Evolutionary conservation across 2,113 vertebrate species (phyloP).

Genomic region (Scopus umbretta): DNA sequence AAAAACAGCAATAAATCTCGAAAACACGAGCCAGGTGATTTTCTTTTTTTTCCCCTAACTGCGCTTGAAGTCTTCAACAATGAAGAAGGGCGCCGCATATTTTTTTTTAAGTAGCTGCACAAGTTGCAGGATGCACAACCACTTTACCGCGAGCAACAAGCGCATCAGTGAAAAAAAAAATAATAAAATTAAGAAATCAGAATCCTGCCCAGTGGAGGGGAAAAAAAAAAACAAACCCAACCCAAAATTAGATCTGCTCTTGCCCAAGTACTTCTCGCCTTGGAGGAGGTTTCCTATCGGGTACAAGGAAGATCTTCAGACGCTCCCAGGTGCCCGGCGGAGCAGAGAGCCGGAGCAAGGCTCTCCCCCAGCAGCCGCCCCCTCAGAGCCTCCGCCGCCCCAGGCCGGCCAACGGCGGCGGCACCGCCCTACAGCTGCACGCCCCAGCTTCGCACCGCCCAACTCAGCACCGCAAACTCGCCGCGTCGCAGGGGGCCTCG

Average conservation of each 20-base stretch:
- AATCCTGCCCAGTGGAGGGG: background rate
- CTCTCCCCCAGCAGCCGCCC: no score
- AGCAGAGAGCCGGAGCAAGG: background rate
- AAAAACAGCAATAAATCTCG: background rate
- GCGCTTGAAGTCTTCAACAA: background rate
- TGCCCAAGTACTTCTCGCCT: background rate
- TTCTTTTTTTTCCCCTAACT: background rate
- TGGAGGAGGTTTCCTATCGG: background rate
- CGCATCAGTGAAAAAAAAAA: background rate
- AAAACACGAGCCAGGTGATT: background rate
- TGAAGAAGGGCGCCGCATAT: background rate
- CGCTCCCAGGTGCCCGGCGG: background rate
- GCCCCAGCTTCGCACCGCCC: no score
- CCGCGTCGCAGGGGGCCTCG: fast-evolving
- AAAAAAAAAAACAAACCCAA: background rate
- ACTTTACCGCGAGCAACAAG: background rate
- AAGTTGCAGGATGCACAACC: background rate
- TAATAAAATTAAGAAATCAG: background rate
- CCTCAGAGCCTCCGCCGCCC: no score
- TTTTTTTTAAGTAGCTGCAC: background rate
- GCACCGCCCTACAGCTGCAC: no score
- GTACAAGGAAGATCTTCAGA: background rate
- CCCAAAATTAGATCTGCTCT: background rate
- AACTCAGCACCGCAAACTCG: no score
- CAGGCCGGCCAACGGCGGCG: no score